phyloP scores from a whole-genome alignment of 2,797 vertebrate species.

The Oreochromis mossambicus region DNA sequence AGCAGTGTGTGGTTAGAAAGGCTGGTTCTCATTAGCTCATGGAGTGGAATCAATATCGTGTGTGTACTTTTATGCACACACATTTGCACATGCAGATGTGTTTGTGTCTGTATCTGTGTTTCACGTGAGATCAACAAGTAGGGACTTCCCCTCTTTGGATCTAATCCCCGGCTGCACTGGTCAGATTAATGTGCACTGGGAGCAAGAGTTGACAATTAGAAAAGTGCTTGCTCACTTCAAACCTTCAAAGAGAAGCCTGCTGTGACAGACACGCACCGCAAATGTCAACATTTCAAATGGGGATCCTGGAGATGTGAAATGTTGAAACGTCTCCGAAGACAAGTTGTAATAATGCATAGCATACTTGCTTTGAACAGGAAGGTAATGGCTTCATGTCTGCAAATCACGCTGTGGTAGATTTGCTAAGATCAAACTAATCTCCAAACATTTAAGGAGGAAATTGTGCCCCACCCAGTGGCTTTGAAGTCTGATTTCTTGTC shows the following conservation, averaged over 20 bases:
- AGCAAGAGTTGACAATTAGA: conserved; percentile 52
- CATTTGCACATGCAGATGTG: background rate
- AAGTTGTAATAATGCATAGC: conserved; percentile 53
- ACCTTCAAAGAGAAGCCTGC: conserved; percentile 15
- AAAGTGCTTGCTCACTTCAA: conserved; percentile 31
- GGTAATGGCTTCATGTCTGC: conserved; percentile 52
- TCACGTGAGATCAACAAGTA: conserved; percentile 16
- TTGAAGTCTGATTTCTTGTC: conserved; percentile 68
- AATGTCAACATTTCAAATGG: conserved; percentile 4
- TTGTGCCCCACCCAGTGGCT: conserved; percentile 65
- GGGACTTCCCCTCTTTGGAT: conserved; percentile 53
- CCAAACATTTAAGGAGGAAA: conserved; percentile 68
- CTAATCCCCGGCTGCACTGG: conserved; percentile 32
- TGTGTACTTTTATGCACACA: background rate
- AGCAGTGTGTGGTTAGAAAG: conserved; percentile 37
- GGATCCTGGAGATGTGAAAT: conserved; percentile 1
- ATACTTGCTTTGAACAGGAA: conserved; percentile 54
- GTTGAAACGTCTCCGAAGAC: conserved; percentile 7
- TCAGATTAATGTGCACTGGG: conserved; percentile 42
- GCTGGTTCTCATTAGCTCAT: conserved; percentile 49
- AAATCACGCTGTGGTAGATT: conserved; percentile 59
- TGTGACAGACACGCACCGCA: conserved; percentile 22
- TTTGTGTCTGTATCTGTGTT: background rate
- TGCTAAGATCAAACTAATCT: conserved; percentile 72
- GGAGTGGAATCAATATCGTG: conserved; percentile 49